Evolutionary conservation across 2,888 invertebrate species (phyloP), one percentile per base, ranked within the genome.

Genomic region (Acholoe squamosa): DNA sequence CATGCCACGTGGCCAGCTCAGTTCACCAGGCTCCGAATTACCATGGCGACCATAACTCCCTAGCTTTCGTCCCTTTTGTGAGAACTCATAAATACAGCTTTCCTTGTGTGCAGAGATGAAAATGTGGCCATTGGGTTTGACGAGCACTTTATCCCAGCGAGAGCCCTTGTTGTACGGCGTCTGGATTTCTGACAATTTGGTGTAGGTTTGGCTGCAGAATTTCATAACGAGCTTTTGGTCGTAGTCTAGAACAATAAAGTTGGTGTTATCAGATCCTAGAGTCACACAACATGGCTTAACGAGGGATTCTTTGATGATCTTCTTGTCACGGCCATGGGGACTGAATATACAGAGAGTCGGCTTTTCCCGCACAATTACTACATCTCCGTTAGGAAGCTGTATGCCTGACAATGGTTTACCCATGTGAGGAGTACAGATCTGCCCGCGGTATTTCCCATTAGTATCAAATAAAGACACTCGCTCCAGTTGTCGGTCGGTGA

Each of bases 71-170:
- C 91, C 91, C 1, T 61, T 86, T 22, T 80, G 56, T 22, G 89
- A 91, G 90, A 91, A 91, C 89, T 91, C 91, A 34, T 91, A 91
- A 5, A 91, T 51, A 76, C 89, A 89, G 91, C 89, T 91, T 61
- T 91, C 91, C 1, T 84, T 51, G 77, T 89, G 89, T 10, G 88
- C 86, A 14, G 86, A 91, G 1, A 91, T 54, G 80, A 91, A 91
- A 12, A 91, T 56, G 51, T 91, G 89, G 0, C 91, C 91, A 25
- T 90, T 86, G 43, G 89, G 86, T 67, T 89, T 91, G 34, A 91
- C 71, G n/a, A 61, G 84, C 16, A 91, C 31, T 52, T 90, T 91
- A 77, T 91, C 91, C 91, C 91, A 91, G 22, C 89, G 71, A 19
- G 77, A 89, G 34, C 91, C 71, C 28, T 86, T 91, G 43, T 91